Base-by-base conservation (phyloP, 1,140 invertebrate genomes). In the Cotesia glomerata region DNA sequence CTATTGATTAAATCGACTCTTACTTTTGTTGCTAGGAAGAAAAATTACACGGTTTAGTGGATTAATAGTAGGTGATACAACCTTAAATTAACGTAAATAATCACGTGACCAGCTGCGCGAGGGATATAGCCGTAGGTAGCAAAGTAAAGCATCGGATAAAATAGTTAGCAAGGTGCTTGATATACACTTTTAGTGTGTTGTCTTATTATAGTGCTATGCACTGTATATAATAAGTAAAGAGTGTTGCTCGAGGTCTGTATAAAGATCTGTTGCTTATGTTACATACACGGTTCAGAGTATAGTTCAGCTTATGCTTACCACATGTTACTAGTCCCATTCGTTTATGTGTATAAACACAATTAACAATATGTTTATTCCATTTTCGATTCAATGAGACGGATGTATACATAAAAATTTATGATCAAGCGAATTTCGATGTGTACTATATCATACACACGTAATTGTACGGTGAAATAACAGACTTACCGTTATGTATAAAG, bases 221-320 rank as follows among this genome's bases (percentile, higher is more conserved):
- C 26, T 26, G 1, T 26, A 26, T 63, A n/a, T 18, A 7, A 56
- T 63, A 52, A 39, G 56, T 54, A 39, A 26, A 26, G 26, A 26
- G 59, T 36, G 54, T 65, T 52, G 51, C 69, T 63, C 34, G 61
- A 39, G 56, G 69, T 63, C 56, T 14, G 14, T n/a, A 65, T 18
- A 58, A 58, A 58, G n/a, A 58, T 58, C 56, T 8, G 56, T 58
- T 58, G 18, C 56, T 54, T 14, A 51, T 51, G 3, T 26, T 26
- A 26, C 26, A 26, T 3, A 26, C 26, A 26, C 26, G 26, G 26
- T 26, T 26, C 26, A 26, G 26, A 26, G 1, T 26, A 26, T 26
- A 26, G 39, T 11, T 9, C 39, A n/a, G 11, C 32, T 49, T n/a
- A 72, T 72, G 64, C 65, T 72, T 72, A 64, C 71, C 71, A 72